Base-by-base conservation (phyloP, 2,113 vertebrate species). In the Tinamus guttatus region DNA sequence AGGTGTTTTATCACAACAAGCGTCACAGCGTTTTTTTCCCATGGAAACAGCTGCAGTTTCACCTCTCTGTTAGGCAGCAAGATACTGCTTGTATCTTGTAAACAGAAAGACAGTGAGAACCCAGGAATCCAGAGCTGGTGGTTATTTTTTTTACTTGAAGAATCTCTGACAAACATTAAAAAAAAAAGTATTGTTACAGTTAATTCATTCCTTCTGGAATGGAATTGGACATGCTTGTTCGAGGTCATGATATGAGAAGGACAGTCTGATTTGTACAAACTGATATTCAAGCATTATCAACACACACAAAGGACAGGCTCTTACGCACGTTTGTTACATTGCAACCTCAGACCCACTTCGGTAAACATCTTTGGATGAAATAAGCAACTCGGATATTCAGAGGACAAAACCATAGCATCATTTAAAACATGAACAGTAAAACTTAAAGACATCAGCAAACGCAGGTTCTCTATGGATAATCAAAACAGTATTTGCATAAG, bases 81-180 rank as follows among this genome's bases (percentile, higher is more conserved):
- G 30, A 70, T 5, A 15, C 4, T 10, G 8, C n/a, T 34, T 25
- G 9, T 9, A n/a, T 9, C 21, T 24, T 38, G 19, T 60, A 76
- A 28, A 30, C 28, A 77, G 38, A 32, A 13, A 28, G 19, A 92
- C 65, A 96, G 58, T 16, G 7, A 73, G 34, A 79, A 96, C 45
- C 85, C 75, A 85, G 16, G 30, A 93, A 77, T 77, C 63, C 75
- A 95, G 92, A 94, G 78, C 70, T 49, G 45, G 24, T 68, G 22
- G 34, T 84, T 90, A 68, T 70, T 87, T 86, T 96, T 94, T 96
- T 94, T 84, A 92, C 89, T 93, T 47, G 24, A 64, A 81, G 69
- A 79, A 40, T 84, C 51, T 70, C 28, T 1, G 17, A 69, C 30
- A 73, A 69, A 81, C 14, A 63, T 73, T 65, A 47, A 83, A 81